Evolutionary conservation across 2,797 vertebrate species (phyloP).

Genomic region (Liparis tanakae): DNA sequence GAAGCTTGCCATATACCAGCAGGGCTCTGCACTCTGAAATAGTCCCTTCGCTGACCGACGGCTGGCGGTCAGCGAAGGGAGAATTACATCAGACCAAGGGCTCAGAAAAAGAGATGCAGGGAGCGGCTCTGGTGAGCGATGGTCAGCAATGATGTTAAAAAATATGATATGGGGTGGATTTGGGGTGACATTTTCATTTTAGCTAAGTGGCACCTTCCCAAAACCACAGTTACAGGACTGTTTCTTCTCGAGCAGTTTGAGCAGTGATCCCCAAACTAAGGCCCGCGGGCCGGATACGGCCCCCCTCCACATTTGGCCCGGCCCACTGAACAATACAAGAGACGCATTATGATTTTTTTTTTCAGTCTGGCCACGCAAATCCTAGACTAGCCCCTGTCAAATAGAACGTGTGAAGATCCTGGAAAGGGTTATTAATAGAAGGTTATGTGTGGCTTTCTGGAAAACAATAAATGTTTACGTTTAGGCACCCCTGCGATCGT

Average conservation of each 20-base stretch:
- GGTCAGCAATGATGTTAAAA: conserved; percentile 57
- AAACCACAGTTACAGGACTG: conserved; percentile 60
- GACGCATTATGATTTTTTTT: too few species aligned
- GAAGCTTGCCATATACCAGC: conserved; percentile 52
- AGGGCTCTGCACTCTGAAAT: conserved; percentile 73
- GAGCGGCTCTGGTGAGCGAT: conserved; percentile 56
- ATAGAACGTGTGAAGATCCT: too few species aligned
- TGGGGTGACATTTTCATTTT: conserved; percentile 44
- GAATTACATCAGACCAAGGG: conserved; percentile 69
- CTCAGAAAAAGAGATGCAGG: conserved; percentile 60
- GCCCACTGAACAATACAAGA: too few species aligned
- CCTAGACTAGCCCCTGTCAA: too few species aligned
- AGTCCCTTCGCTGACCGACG: conserved; percentile 72
- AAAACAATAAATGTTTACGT: too few species aligned
- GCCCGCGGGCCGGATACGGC: too few species aligned
- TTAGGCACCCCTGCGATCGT: too few species aligned
- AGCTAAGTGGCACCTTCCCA: conserved; percentile 46
- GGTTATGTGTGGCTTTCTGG: too few species aligned
- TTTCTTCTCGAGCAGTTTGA: conserved; percentile 51
- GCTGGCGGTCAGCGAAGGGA: conserved; percentile 68
- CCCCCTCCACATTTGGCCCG: too few species aligned
- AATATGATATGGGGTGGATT: conserved; percentile 63
- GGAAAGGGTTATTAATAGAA: too few species aligned
- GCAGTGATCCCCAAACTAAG: background rate
- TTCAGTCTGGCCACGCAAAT: too few species aligned